Evolutionary conservation across 1,140 invertebrate genomes (phyloP), one percentile per base, ranked within the genome.

Genomic region (Drosophila sp.): DNA sequence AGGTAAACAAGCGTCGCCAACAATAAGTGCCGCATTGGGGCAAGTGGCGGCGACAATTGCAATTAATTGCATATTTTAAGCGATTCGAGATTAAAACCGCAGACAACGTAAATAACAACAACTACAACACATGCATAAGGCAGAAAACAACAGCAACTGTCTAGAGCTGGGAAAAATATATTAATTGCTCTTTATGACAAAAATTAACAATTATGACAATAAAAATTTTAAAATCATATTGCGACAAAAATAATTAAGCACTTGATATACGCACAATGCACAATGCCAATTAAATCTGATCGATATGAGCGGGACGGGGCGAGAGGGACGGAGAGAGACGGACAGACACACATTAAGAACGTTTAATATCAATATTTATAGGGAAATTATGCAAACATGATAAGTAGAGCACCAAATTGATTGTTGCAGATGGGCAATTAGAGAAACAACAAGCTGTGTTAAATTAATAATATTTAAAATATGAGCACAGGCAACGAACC

Each of bases 11-110:
- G 61, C 46, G 56, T 69, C 64, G 71, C 71, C 32, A 61, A 61
- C 71, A 45, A 61, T 64, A 66, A 65, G 50, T 61, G 50, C 14
- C 29, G 54, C 32, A 7, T 51, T 21, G 11, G 45, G 64, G 54
- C 54, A 70, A 71, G 64, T 75, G 64, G 65, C 77, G 45, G 78
- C 67, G 78, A 80, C 78, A 80, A 80, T 80, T 80, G 77, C 78
- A 80, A 80, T 80, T 80, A 80, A 80, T 80, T 80, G 78, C 78
- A 80, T 80, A 80, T 80, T 80, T 80, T 80, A 80, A 80, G 78
- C 77, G 72, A 72, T 76, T 80, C 73, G 66, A 73, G 77, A 80
- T 80, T 80, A 79, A 72, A 80, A 76, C 77, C 78, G 77, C 78
- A 80, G 78, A 80, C 77, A 80, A 75, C 72, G 70, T 73, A 58